Percentiles rank a stretch among this genome's conserved stretches.
Conservation (phyloP, 1,140 invertebrate genomes). For the Plutomurus gul region DNA sequence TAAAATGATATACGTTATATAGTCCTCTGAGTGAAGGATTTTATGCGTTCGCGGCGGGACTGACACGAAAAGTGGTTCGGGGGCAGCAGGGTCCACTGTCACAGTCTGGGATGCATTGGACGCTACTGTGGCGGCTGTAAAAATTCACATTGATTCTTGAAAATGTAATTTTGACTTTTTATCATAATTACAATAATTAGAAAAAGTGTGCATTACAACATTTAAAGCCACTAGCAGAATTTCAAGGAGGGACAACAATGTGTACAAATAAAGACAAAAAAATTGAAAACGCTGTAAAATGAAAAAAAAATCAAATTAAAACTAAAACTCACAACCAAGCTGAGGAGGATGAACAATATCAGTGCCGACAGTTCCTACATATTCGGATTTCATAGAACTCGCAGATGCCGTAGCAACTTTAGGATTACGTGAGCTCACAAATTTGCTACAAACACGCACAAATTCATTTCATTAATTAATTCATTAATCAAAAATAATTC, state of each 20-base stretch:
- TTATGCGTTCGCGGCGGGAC: constrained; percentile 89
- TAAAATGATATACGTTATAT: constrained; percentile 78
- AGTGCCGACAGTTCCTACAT: constrained; percentile 6
- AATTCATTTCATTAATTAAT: constrained; percentile 2
- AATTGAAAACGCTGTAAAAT: neutral
- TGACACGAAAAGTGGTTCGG: constrained; percentile 88
- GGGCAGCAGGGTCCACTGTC: constrained; percentile 57
- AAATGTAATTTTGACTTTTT: neutral
- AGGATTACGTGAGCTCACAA: constrained; percentile 51
- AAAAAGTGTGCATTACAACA: too few species aligned
- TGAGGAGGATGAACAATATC: constrained; percentile 45
- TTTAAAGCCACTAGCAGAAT: too few species aligned
- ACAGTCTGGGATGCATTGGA: constrained; percentile 1
- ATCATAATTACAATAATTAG: too few species aligned
- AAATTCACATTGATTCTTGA: neutral
- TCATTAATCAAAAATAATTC: constrained; percentile 31
- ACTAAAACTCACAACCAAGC: constrained; percentile 54
- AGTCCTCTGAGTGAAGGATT: constrained; percentile 93
- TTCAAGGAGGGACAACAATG: too few species aligned
- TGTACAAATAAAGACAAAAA: neutral
- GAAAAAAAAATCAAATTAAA: constrained; percentile 41
- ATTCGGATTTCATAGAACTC: too few species aligned
- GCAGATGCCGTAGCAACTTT: constrained; percentile 20
- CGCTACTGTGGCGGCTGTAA: constrained; percentile 2
- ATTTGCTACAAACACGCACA: constrained; percentile 52